phyloP scores from a whole-genome alignment of 2,888 invertebrate genomes.

The Lycocerus yunnanus region DNA sequence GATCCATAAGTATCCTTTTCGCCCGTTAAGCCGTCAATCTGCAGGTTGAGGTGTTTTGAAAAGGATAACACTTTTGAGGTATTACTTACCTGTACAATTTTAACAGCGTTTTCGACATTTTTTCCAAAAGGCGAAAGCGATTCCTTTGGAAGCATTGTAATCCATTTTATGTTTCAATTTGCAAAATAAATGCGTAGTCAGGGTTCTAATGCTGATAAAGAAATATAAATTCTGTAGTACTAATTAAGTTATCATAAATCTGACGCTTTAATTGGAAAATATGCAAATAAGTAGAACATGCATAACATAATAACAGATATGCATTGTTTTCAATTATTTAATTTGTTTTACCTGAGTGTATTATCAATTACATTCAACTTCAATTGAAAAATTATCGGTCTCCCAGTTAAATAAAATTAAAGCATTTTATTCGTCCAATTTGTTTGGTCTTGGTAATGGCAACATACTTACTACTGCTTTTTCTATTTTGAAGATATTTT shows the following conservation, averaged over 20 bases:
- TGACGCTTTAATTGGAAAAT: background rate
- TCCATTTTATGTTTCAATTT: background rate
- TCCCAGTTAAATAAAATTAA: too few relatives aligned
- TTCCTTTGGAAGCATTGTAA: background rate
- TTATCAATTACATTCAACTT: too few relatives aligned
- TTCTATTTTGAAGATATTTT: too few relatives aligned
- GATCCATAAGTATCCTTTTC: slow-evolving; percentile 50
- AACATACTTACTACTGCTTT: too few relatives aligned
- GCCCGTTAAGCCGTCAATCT: slow-evolving; percentile 16
- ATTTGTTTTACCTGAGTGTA: background rate
- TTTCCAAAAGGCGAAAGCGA: background rate
- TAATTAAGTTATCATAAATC: background rate
- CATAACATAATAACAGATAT: background rate
- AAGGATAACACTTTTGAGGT: background rate
- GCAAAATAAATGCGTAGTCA: background rate
- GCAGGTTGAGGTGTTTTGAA: background rate
- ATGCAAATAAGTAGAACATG: background rate
- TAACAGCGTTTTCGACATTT: background rate
- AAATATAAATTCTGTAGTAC: background rate
- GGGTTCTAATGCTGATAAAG: background rate
- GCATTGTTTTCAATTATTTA: background rate
- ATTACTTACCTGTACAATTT: background rate
- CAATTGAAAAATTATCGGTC: too few relatives aligned
- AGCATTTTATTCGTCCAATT: too few relatives aligned
- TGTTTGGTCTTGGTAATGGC: too few relatives aligned